phyloP scores from a whole-genome alignment of 2,113 vertebrate species.

The Microcebus lehilahytsara region DNA sequence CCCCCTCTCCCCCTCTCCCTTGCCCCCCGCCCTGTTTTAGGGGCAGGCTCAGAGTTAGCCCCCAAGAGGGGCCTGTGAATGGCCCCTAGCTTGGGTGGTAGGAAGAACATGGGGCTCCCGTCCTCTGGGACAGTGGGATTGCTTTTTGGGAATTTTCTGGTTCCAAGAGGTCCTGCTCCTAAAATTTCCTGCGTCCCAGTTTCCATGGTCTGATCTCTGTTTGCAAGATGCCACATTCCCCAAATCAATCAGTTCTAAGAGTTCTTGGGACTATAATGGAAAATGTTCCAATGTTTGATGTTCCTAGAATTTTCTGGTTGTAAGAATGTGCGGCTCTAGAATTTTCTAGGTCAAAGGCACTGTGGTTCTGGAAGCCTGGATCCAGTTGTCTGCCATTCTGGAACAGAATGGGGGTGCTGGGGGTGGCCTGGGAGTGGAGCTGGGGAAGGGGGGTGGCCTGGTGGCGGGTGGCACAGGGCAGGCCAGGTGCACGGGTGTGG shows the following conservation, averaged over 20 bases:
- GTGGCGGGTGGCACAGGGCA: neutral
- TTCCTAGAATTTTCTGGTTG: neutral
- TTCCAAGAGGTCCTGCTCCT: neutral
- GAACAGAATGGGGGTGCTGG: neutral
- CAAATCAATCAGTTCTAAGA: neutral
- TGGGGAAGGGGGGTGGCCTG: neutral
- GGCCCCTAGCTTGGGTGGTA: neutral
- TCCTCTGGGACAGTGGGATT: neutral
- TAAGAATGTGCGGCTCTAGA: neutral
- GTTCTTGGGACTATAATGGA: neutral
- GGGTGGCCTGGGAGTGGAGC: neutral
- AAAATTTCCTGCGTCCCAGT: neutral
- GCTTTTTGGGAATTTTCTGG: neutral
- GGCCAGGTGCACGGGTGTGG: conserved; percentile 47
- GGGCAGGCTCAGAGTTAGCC: neutral
- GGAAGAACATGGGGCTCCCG: neutral
- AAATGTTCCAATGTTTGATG: neutral
- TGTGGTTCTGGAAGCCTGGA: neutral
- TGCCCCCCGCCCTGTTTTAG: neutral
- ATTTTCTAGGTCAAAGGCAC: neutral
- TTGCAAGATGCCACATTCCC: neutral
- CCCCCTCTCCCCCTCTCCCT: neutral
- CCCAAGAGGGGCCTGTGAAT: neutral
- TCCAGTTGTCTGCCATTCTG: neutral
- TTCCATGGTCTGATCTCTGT: neutral